Evolutionary conservation across 2,888 invertebrate species (phyloP).

Genomic region (Limenitis camilla): DNA sequence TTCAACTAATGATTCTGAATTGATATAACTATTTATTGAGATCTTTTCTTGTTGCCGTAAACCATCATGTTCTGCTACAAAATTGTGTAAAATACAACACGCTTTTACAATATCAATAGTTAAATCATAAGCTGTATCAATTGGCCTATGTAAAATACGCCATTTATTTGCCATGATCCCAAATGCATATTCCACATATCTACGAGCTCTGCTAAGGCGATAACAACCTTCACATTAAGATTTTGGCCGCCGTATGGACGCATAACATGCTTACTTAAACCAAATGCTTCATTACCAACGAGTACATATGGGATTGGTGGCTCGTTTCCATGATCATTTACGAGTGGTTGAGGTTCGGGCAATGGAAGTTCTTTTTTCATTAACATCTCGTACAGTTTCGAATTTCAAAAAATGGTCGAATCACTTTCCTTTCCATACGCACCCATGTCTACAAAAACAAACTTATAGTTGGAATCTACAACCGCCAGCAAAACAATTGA

Average conservation of each 20-base stretch:
- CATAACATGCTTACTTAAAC: constrained; percentile 24
- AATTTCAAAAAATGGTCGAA: too few species aligned
- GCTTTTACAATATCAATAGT: too few species aligned
- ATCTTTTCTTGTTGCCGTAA: too few species aligned
- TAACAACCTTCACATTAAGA: constrained; percentile 21
- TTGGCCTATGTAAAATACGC: constrained; percentile 26
- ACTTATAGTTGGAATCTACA: constrained; percentile 26
- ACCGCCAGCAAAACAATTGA: too few species aligned
- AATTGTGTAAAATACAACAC: too few species aligned
- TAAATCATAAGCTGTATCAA: too few species aligned
- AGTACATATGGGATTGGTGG: constrained; percentile 24
- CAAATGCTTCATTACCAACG: constrained; percentile 26
- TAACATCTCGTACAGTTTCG: constrained; percentile 25
- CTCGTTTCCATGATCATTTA: constrained; percentile 18
- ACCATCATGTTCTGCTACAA: too few species aligned
- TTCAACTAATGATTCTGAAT: too few species aligned
- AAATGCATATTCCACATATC: too few species aligned
- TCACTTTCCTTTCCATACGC: too few species aligned
- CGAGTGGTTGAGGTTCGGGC: constrained; percentile 24
- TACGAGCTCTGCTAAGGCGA: constrained; percentile 17
- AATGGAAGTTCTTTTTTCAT: constrained; percentile 26
- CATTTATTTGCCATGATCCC: constrained; percentile 25
- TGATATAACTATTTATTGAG: too few species aligned
- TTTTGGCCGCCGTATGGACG: constrained; percentile 22
- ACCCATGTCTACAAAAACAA: constrained; percentile 27